Base-by-base conservation (phyloP, 2,888 invertebrate species). In the Carabus problematicus region DNA sequence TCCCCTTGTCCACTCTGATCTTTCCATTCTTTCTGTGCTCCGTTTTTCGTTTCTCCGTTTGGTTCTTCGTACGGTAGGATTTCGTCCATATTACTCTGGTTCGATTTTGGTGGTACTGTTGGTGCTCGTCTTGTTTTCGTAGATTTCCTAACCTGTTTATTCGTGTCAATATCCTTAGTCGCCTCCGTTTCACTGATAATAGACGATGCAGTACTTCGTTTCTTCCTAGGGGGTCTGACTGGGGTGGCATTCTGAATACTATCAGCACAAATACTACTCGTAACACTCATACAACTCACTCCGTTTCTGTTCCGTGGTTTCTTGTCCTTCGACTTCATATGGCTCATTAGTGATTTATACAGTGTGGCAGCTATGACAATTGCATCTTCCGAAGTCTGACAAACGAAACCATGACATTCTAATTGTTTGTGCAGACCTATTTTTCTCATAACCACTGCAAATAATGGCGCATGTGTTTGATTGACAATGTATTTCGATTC, bases 371-470 rank as follows among this genome's bases (percentile, higher is more conserved):
- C 95, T 75, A 95, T 93, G 0, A 94, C 93, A 45, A 95, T 92
- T 72, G 95, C 95, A 81, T 95, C 95, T 83, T 95, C 94, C 41
- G 94, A 91, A 76, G 91, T 91, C 81, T 91, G 91, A 82, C 95
- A 95, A 75, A 94, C 91, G 82, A 95, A 95, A 55, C 92, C 95
- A 84, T 95, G 95, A 81, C 95, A 95, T 84, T 95, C 94, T 72
- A 95, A 83, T 75, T 91, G 87, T 78, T 92, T 91, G 1, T 91
- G 90, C 18, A 90, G 89, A 55, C 89, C 91, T 61, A 88, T 86
- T 18, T 90, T 88, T 76, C 94, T 88, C 94, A 95, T 95, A 69
- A 95, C 94, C 39, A 95, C 94, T 58, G 94, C 93, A 82, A 95
- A 94, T 76, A 95, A 87, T 0, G 94, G 94, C 12, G 93, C 92